Percentiles rank a stretch among this genome's conserved stretches.
These are phyloP conservation scores for Danaus plexippus DNA, from an alignment of 1,140 invertebrate genomes.

Conservation along the genomic window DNA sequence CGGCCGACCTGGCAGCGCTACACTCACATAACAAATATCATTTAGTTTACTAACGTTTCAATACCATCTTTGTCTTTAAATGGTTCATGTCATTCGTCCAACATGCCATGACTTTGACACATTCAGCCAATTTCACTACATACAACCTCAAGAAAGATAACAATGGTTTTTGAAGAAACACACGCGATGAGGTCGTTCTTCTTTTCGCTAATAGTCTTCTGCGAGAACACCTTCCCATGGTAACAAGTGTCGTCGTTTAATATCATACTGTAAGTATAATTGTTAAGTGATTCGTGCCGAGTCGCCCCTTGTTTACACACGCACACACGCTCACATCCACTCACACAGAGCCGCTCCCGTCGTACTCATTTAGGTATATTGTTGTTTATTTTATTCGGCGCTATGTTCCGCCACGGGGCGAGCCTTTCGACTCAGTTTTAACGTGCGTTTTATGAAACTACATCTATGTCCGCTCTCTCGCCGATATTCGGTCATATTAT, in stretches of 20 bases:
- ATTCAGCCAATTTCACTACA: no score
- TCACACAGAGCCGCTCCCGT: constrained; percentile 63
- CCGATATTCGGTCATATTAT: constrained; percentile 62
- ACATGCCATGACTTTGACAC: no score
- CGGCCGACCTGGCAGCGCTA: constrained; percentile 16
- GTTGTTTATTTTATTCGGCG: constrained; percentile 73
- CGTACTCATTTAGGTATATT: constrained; percentile 72
- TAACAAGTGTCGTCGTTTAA: constrained; percentile 16
- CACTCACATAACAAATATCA: no score
- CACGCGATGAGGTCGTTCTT: no score
- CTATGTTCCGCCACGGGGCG: constrained; percentile 69
- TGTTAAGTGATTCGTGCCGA: constrained; percentile 32
- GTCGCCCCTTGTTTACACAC: constrained; percentile 70
- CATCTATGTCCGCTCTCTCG: constrained; percentile 50
- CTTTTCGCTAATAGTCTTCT: no score
- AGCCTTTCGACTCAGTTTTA: constrained; percentile 72
- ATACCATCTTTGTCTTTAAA: no score
- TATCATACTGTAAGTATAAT: constrained; percentile 15
- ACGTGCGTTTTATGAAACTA: constrained; percentile 72
- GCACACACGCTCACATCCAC: constrained; percentile 51
- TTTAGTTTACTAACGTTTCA: no score
- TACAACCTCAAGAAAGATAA: no score
- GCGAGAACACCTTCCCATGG: no score
- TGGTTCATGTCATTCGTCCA: no score
- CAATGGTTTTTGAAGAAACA: no score